A percentile compares a stretch with the other conserved stretches of the same genome.
phyloP scores from a whole-genome alignment of 2,797 vertebrate genomes.

The Malacoraja senta region DNA sequence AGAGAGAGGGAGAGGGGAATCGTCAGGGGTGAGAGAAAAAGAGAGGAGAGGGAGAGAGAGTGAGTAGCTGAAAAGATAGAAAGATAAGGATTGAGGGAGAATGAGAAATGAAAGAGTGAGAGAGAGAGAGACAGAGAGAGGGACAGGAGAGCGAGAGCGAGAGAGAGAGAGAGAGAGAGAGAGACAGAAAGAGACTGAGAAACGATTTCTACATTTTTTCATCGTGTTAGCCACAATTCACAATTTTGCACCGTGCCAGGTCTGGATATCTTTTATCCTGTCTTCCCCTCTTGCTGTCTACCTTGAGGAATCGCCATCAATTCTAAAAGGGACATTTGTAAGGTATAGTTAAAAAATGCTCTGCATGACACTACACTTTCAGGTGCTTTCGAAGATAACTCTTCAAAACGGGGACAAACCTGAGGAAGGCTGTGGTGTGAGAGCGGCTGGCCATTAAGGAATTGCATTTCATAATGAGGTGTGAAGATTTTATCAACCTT shows the following conservation, averaged over 20 bases:
- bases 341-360: neutral
- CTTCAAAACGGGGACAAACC: neutral
- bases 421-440: neutral
- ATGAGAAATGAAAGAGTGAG: too few relatives aligned
- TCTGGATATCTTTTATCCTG: too few relatives aligned
- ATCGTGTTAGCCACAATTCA: neutral
- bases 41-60: too few relatives aligned
- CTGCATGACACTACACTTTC: neutral
- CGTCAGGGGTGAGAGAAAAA: too few relatives aligned
- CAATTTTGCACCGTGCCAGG: too few relatives aligned
- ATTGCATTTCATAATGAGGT: conserved; percentile 55
- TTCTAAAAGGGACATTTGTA: neutral
- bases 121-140: too few relatives aligned
- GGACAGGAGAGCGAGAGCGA: too few relatives aligned
- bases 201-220: neutral
- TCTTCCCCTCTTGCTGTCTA: neutral
- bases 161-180: too few relatives aligned
- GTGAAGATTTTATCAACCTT: conserved; percentile 62
- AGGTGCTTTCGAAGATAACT: neutral
- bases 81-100: too few relatives aligned
- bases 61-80: too few relatives aligned
- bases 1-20: too few relatives aligned
- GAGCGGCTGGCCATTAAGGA: neutral
- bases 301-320: neutral
- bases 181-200: neutral